Percentiles rank a stretch among this genome's conserved stretches.
Evolutionary conservation across 2,888 invertebrate species (phyloP).

Genomic region (Apodemia zela): DNA sequence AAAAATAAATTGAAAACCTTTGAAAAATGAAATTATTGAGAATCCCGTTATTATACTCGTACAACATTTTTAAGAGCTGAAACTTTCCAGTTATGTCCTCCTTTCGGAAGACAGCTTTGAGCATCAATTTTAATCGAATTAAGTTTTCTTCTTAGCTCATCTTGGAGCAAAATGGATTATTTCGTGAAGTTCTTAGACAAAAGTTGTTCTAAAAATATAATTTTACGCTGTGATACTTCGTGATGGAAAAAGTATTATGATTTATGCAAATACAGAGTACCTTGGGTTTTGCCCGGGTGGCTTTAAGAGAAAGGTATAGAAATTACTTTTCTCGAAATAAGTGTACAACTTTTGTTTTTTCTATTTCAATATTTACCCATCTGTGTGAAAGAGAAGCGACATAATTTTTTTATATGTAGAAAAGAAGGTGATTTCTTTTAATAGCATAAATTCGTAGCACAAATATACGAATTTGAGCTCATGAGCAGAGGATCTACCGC

Average conservation of each 20-base stretch:
- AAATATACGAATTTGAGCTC: too few species aligned
- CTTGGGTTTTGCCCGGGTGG: neutral
- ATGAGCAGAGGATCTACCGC: too few species aligned
- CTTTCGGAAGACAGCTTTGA: conserved; percentile 2
- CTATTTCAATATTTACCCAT: too few species aligned
- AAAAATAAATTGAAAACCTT: too few species aligned
- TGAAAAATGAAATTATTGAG: neutral
- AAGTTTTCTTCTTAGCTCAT: conserved; percentile 9
- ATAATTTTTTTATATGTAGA: too few species aligned
- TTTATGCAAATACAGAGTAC: conserved; percentile 6
- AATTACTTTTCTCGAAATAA: too few species aligned
- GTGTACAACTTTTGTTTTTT: too few species aligned
- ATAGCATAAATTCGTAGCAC: too few species aligned
- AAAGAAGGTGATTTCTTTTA: too few species aligned
- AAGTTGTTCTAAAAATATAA: conserved; percentile 3
- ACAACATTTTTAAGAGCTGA: neutral
- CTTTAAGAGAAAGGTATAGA: neutral
- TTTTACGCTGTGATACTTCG: conserved; percentile 1
- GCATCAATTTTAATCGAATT: conserved; percentile 6
- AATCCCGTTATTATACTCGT: neutral
- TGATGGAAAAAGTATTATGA: conserved; percentile 3
- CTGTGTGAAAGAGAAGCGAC: too few species aligned
- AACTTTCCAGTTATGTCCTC: conserved; percentile 4
- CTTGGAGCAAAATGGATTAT: conserved; percentile 7
- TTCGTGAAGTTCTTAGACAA: neutral